Evolutionary conservation across 2,888 invertebrate species (phyloP).

Genomic region (Ischnura elegans): DNA sequence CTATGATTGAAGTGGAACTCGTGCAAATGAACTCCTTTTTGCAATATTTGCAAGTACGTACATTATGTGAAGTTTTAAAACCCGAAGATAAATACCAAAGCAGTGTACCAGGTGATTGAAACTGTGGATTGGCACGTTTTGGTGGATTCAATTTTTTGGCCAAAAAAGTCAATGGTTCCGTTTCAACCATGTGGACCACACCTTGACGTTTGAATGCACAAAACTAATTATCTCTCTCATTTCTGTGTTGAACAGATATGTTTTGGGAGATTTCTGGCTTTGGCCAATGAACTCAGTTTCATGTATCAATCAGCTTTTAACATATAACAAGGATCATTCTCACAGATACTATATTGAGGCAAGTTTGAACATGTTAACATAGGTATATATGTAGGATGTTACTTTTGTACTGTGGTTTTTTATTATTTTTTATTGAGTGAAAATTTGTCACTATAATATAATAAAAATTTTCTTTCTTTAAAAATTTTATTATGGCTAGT

Average conservation of each 20-base stretch:
- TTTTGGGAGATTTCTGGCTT: slow-evolving; percentile 2
- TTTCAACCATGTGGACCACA: slow-evolving; percentile 32
- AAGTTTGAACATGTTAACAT: slow-evolving; percentile 64
- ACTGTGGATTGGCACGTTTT: slow-evolving; percentile 59
- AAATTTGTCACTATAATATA: slow-evolving; percentile 67
- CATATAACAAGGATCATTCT: slow-evolving; percentile 47
- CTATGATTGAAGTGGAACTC: slow-evolving; percentile 66
- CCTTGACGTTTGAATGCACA: slow-evolving; percentile 61
- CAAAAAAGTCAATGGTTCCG: slow-evolving; percentile 37
- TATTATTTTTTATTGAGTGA: slow-evolving; percentile 71
- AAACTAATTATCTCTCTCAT: slow-evolving; percentile 39
- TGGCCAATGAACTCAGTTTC: slow-evolving; percentile 66
- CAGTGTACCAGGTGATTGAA: slow-evolving; percentile 65
- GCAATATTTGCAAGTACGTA: slow-evolving; percentile 63
- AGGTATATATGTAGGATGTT: slow-evolving; percentile 70
- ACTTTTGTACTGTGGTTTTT: slow-evolving; percentile 71
- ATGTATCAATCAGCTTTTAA: slow-evolving; percentile 67
- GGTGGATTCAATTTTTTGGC: slow-evolving; percentile 54
- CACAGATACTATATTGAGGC: slow-evolving; percentile 53
- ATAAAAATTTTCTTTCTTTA: slow-evolving; percentile 67
- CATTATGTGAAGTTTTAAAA: slow-evolving; percentile 62
- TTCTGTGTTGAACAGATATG: slow-evolving; percentile 52
- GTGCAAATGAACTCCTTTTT: slow-evolving; percentile 66
- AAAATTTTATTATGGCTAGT: slow-evolving; percentile 52
- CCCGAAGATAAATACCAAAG: slow-evolving; percentile 67